Evolutionary conservation across 2,797 vertebrate genomes (phyloP), one percentile per base, ranked within the genome.

Genomic region (Muraenolepis orangiensis): DNA sequence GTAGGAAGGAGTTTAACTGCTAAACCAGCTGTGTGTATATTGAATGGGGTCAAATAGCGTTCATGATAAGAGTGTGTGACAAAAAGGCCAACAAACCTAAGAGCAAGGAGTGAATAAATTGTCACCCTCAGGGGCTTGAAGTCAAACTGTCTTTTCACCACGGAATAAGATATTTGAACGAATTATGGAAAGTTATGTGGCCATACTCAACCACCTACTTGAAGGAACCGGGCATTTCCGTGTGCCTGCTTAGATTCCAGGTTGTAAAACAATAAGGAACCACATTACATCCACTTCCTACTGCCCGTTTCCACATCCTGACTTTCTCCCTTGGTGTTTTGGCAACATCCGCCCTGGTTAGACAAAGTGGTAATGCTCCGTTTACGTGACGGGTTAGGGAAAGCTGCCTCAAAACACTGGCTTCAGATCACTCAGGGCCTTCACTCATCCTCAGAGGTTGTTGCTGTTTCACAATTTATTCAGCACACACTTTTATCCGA

Each of bases 281-380:
- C 81, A 81, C 70, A 77, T 90, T 85, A 83, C 78, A 79, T 76
- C 78, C 74, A 80, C 87, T 92, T 85, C 86, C 66, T 85, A 81
- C 85, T 74, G 85, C 78, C 86, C 78, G 26, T 86, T 91, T 93
- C 91, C 90, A 86, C 85, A 91, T 93, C 89, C 90, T 89, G 88
- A 81, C 78, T 76, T 82, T 90, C 82, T 87, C 82, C 78, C 85
- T 76, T 70, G 69, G 81, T 82, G 82, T 85, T 85, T 85, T 82
- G 84, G 84, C 82, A 88, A 81, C 83, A 79, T 80, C 81, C 81
- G 79, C 81, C 85, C 85, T 86, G 73, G 83, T 84, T 67, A 78
- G 72, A 68, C 81, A 64, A 77, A 78, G 73, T 76, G 78, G 74
- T 80, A 76, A 82, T 84, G 86, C 66, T 71, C 32, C 26, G n/a